These are phyloP conservation scores for Nebria ingens DNA, from an alignment of 1,140 invertebrate species.

Conservation along the genomic window DNA sequence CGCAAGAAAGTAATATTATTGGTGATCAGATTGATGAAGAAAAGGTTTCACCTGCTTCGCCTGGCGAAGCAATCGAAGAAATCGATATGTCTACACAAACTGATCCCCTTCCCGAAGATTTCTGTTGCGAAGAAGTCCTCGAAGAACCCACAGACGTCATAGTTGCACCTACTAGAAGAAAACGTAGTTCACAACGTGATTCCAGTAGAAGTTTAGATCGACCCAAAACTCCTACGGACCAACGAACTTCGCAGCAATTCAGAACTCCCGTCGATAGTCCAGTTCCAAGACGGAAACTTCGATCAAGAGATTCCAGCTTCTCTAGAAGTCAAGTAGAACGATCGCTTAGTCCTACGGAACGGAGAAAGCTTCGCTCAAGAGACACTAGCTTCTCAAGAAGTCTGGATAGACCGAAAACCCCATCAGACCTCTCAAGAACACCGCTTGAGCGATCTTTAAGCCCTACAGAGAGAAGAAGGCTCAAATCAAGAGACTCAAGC, in stretches of 20 bases:
- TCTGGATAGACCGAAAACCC: too few relatives aligned
- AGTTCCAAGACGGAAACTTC: conserved; percentile 11
- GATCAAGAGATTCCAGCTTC: too few relatives aligned
- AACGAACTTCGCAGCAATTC: too few relatives aligned
- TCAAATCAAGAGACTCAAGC: conserved; percentile 39
- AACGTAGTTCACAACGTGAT: background rate
- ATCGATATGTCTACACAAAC: conserved; percentile 70
- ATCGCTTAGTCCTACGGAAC: background rate
- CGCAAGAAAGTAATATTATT: conserved; percentile 24
- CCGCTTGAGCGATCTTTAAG: background rate
- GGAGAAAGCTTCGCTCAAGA: too few relatives aligned
- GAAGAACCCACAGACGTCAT: conserved; percentile 24
- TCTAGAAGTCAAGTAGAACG: conserved; percentile 13
- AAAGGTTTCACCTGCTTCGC: conserved; percentile 2
- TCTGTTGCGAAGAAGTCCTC: conserved; percentile 53
- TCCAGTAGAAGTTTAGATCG: too few relatives aligned
- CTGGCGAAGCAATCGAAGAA: conserved; percentile 37
- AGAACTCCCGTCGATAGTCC: too few relatives aligned
- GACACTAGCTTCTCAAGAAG: conserved; percentile 37
- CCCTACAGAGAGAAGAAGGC: conserved; percentile 12
- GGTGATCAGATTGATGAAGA: conserved; percentile 27
- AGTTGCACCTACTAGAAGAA: conserved; percentile 19
- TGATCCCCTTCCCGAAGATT: conserved; percentile 66
- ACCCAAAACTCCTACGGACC: too few relatives aligned
- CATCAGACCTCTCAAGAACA: conserved; percentile 41